Percentiles rank a stretch among this genome's conserved stretches.
Evolutionary conservation across 2,113 vertebrate species (phyloP).

Genomic region (Ardeotis arabs): DNA sequence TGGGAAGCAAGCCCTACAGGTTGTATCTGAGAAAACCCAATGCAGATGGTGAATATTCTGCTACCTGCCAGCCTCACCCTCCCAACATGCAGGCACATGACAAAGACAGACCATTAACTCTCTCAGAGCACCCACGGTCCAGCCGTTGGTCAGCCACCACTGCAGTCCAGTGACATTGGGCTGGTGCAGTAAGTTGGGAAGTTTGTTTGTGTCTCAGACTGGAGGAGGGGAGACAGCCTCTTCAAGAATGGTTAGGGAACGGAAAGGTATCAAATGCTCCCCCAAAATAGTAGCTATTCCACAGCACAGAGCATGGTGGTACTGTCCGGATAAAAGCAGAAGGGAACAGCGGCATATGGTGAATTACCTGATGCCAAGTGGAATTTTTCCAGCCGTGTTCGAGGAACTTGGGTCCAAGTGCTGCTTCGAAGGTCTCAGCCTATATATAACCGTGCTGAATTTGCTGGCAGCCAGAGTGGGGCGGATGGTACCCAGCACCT

Average conservation of each 20-base stretch:
- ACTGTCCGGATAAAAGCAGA: conserved; percentile 13
- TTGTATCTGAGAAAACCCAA: neutral
- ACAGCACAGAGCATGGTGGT: neutral
- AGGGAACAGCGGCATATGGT: conserved; percentile 24
- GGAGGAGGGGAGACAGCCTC: neutral
- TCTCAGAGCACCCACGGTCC: neutral
- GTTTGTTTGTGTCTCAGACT: neutral
- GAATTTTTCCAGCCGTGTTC: conserved; percentile 38
- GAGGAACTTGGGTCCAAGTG: conserved; percentile 21
- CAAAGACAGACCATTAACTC: neutral
- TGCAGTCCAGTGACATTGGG: neutral
- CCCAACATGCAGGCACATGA: neutral
- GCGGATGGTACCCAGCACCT: neutral
- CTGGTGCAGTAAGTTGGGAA: neutral
- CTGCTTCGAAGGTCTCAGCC: conserved; percentile 35
- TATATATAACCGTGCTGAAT: conserved; percentile 43
- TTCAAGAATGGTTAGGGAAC: neutral
- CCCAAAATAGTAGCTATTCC: conserved; percentile 47
- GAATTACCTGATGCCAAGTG: conserved; percentile 36
- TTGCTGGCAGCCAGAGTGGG: neutral
- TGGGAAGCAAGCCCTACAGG: neutral
- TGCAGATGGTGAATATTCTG: neutral
- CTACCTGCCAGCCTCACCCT: neutral
- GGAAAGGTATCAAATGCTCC: conserved; percentile 29
- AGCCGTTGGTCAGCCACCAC: neutral